phyloP scores from a whole-genome alignment of 2,797 vertebrate genomes.

The Emys orbicularis region DNA sequence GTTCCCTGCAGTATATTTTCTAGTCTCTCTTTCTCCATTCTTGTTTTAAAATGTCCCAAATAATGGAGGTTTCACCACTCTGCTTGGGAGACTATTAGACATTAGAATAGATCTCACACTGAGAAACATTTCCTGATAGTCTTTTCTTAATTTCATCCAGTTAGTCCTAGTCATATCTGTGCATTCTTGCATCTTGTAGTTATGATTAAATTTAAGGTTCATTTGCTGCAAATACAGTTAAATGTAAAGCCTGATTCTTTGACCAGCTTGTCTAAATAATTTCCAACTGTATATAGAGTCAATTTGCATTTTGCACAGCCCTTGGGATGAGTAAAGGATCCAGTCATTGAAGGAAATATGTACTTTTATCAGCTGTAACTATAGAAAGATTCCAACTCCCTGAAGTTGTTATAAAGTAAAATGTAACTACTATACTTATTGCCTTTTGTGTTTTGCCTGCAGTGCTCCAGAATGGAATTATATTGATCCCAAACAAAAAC shows the following conservation, averaged over 20 bases:
- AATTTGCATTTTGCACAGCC: not conserved
- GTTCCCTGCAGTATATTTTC: not conserved
- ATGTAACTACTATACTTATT: not conserved
- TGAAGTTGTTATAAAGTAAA: not conserved
- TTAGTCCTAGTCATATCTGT: not conserved
- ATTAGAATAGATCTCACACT: not conserved
- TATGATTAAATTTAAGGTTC: not conserved
- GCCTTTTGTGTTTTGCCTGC: conserved; percentile 35
- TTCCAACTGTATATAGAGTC: not conserved
- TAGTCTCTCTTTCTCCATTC: not conserved
- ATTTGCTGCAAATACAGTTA: not conserved
- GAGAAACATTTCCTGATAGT: not conserved
- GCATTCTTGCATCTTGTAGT: not conserved
- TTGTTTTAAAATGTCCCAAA: not conserved
- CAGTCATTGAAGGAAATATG: not conserved
- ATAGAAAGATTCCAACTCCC: not conserved
- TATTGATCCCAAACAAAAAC: conserved; percentile 78
- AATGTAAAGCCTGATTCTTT: not conserved
- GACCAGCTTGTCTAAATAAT: not conserved
- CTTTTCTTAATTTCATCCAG: not conserved
- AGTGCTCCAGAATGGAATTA: conserved; percentile 88
- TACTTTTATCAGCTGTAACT: not conserved
- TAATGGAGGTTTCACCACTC: rapidly evolving
- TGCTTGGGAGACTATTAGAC: not conserved
- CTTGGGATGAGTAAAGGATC: not conserved